Percentiles rank a stretch among this genome's conserved stretches.
phyloP scores from a whole-genome alignment of 2,797 vertebrate genomes.

The Esox lucius region DNA sequence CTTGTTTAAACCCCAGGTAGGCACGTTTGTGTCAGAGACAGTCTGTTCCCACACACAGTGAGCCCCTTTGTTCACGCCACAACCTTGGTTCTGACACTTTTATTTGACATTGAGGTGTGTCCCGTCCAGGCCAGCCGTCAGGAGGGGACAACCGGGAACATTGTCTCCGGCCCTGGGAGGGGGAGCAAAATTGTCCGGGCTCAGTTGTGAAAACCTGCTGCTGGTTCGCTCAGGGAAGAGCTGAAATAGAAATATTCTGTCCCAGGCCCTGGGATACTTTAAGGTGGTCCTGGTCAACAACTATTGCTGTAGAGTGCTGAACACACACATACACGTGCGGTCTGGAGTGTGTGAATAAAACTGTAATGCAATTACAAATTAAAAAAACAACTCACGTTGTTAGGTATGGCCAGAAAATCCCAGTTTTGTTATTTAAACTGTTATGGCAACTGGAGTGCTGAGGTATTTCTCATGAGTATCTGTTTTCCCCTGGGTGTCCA shows the following conservation, averaged over 20 bases:
- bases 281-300: slow-evolving; percentile 13
- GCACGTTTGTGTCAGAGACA: slow-evolving; percentile 6
- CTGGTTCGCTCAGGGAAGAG: too few relatives aligned
- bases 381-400: slow-evolving; percentile 52
- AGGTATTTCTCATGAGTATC: slow-evolving; percentile 77
- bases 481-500: slow-evolving; percentile 65
- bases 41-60: slow-evolving; percentile 45
- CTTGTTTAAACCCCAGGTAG: neutral
- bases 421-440: slow-evolving; percentile 59
- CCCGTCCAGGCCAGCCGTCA: neutral
- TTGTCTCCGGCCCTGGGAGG: too few relatives aligned
- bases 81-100: slow-evolving; percentile 66
- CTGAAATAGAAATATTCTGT: too few relatives aligned
- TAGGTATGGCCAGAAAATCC: slow-evolving; percentile 57
- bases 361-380: slow-evolving; percentile 48
- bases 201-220: too few relatives aligned
- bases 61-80: slow-evolving; percentile 57
- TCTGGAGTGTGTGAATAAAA: slow-evolving; percentile 50
- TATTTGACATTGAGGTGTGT: slow-evolving; percentile 62
- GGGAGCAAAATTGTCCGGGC: too few relatives aligned
- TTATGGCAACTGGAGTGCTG: slow-evolving; percentile 49
- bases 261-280: too few relatives aligned
- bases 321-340: neutral
- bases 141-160: too few relatives aligned
- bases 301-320: slow-evolving; percentile 46